phyloP scores from a whole-genome alignment of 2,113 vertebrate species.

The Tragelaphus strepsiceros region DNA sequence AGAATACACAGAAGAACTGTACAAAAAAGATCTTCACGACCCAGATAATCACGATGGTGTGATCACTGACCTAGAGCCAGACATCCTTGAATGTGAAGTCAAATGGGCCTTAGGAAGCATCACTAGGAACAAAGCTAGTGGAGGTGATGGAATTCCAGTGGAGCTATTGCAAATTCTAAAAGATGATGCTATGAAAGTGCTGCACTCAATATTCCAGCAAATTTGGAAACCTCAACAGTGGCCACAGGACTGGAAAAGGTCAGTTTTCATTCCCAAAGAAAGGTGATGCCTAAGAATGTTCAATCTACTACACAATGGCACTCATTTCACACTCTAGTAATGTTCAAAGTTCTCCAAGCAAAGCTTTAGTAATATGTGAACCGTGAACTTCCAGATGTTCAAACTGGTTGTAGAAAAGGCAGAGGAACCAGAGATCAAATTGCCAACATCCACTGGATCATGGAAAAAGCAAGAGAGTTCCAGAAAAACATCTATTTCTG shows the following conservation, averaged over 20 bases:
- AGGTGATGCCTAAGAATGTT: background rate
- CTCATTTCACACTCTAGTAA: background rate
- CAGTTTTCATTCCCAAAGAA: background rate
- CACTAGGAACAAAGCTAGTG: background rate
- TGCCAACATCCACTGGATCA: background rate
- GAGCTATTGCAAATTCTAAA: background rate
- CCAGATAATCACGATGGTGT: background rate
- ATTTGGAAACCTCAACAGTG: background rate
- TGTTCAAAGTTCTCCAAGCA: background rate
- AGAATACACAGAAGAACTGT: background rate
- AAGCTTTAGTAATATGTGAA: background rate
- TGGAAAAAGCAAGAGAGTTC: background rate
- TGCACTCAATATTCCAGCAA: background rate
- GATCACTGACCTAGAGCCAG: background rate
- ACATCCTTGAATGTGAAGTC: background rate
- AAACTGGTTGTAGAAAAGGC: background rate
- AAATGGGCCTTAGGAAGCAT: background rate
- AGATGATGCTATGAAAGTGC: background rate
- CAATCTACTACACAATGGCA: background rate
- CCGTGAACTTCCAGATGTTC: background rate
- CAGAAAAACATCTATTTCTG: background rate
- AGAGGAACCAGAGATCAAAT: background rate
- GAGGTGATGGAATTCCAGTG: background rate
- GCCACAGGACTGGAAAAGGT: background rate
- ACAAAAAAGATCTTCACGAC: background rate